Base-by-base conservation (phyloP, 2,888 invertebrate species). In the Molanna angustata region DNA sequence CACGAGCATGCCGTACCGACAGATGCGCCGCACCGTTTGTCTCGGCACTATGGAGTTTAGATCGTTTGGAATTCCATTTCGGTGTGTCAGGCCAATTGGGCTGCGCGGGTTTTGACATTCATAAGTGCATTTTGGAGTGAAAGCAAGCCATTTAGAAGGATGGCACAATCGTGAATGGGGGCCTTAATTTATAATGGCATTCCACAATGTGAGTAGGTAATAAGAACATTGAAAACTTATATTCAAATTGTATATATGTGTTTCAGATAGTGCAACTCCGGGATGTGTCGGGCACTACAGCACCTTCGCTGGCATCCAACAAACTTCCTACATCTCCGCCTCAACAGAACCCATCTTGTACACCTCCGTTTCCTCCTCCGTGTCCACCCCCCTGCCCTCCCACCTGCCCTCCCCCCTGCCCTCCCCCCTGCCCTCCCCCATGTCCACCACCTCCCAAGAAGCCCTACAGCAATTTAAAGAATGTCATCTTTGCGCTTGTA, bases 401-500 rank as follows among this genome's bases (percentile, higher is more conserved):
- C 35, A 33, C 9, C 17, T 13, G 33, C 18, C 37, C 43, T 13
- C 45, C n/a, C 27, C 46, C 33, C 16, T 33, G 19, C 47, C 54
- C 19, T 9, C 35, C 39, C 18, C n/a, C 18, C 14, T 9, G 14
- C 14, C 45, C 11, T 35, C 49, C 20, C 45, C 42, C 22, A 13
- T 47, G 22, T n/a, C 42, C 33, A 2, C 9, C 16, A 11, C 47
- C 13, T 4, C 31, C 44, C 16, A 11, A 37, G 4, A 22, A 37
- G 3, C 18, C 18, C 4, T 13, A 44, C 20, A 44, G 42, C 21
- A 16, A 19, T n/a, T 14, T 53, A 2, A 60, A 44, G 39, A 56
- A 60, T 33, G 40, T 61, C 13, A 32, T 62, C 3, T 16, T 70
- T n/a, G 73, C 72, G 33, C 67, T 72, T 1, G 49, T 71, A 46